Percentiles rank a stretch among this genome's conserved stretches.
Conservation (phyloP, 1,140 invertebrate species). For the Drosophila asahinai region DNA sequence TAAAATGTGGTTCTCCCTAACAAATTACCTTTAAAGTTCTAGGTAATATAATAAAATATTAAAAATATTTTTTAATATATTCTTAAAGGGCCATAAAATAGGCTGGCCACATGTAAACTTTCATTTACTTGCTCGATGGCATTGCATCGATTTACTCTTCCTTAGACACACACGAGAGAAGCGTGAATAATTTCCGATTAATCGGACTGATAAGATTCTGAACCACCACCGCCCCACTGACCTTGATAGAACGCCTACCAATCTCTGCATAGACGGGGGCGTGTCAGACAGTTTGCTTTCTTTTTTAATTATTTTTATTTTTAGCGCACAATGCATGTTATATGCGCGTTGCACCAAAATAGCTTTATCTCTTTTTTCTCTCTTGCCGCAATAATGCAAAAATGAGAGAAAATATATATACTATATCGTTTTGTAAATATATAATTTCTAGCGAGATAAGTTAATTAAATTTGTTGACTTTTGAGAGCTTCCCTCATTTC, state of each 20-base stretch:
- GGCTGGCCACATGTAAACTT: background rate
- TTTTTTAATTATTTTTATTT: slow-evolving; percentile 50
- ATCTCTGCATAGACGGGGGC: slow-evolving; percentile 15
- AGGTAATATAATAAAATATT: background rate
- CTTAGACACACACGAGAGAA: slow-evolving; percentile 41
- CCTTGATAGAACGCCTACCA: slow-evolving; percentile 32
- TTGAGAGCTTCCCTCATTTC: slow-evolving; percentile 8
- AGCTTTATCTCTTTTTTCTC: slow-evolving; percentile 29
- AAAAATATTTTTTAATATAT: background rate
- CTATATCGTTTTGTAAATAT: background rate
- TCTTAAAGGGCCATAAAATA: too few relatives aligned
- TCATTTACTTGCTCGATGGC: slow-evolving; percentile 13
- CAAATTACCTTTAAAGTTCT: background rate
- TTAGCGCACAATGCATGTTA: slow-evolving; percentile 48
- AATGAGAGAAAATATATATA: background rate
- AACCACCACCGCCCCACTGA: slow-evolving; percentile 32
- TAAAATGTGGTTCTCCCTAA: too few relatives aligned
- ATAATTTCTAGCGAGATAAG: background rate
- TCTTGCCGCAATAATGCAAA: slow-evolving; percentile 6
- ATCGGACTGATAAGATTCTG: slow-evolving; percentile 54
- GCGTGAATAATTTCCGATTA: slow-evolving; percentile 51
- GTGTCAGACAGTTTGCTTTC: slow-evolving; percentile 32
- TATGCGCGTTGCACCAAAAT: slow-evolving; percentile 42
- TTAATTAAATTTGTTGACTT: background rate
- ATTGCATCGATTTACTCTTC: slow-evolving; percentile 67